Evolutionary conservation across 2,797 vertebrate genomes (phyloP).

Genomic region (Gymnopithys bicolor): DNA sequence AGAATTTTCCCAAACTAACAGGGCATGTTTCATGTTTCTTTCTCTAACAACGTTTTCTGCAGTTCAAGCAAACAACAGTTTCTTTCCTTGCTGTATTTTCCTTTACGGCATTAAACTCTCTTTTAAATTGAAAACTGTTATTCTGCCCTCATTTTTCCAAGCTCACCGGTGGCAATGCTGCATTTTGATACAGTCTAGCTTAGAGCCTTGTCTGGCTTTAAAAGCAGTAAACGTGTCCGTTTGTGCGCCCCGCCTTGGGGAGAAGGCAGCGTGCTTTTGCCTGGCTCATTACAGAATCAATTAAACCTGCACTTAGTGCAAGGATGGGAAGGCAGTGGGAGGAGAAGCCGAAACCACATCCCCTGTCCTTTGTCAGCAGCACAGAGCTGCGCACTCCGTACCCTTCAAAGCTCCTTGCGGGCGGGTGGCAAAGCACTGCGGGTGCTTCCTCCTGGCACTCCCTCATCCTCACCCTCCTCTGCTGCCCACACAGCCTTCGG

Average conservation of each 20-base stretch:
- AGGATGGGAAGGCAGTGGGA: constrained; percentile 40
- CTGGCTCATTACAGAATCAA: constrained; percentile 35
- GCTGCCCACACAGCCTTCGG: not conserved
- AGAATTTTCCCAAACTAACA: not conserved
- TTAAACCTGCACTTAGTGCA: not conserved
- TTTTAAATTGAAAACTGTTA: not conserved
- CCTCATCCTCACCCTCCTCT: not conserved
- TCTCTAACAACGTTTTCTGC: not conserved
- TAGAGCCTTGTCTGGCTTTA: not conserved
- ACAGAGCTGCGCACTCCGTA: not conserved
- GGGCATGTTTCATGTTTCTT: not conserved
- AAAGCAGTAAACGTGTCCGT: not conserved
- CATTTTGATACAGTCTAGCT: not conserved
- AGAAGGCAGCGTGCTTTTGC: not conserved
- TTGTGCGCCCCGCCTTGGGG: not conserved
- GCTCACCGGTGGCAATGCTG: not conserved
- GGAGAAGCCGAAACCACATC: constrained; percentile 42
- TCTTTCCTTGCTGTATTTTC: not conserved
- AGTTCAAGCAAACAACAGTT: not conserved
- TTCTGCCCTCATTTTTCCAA: not conserved
- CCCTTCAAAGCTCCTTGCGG: constrained; percentile 68
- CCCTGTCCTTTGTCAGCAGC: constrained; percentile 50
- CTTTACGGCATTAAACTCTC: not conserved
- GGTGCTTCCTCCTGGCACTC: not conserved
- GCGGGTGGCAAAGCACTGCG: not conserved